Conservation (phyloP, 2,888 invertebrate genomes). For the Bruchidius siliquastri region DNA sequence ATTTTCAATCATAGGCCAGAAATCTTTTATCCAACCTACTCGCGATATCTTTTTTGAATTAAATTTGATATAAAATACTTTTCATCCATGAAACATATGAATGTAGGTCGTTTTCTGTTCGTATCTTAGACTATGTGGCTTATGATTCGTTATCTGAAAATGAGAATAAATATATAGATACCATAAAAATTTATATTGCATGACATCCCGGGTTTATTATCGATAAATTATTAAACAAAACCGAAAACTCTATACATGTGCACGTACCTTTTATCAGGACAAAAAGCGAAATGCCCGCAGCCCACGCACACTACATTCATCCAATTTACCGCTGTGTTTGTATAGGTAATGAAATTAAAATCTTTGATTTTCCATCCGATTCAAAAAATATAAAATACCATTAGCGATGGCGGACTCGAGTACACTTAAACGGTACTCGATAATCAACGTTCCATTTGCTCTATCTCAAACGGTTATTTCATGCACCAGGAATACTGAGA, state of each 20-base stretch:
- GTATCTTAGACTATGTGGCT: too few relatives aligned
- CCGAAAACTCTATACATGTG: not conserved
- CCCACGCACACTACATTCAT: not conserved
- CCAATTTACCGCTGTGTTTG: not conserved
- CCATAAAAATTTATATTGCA: not conserved
- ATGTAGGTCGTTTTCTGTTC: too few relatives aligned
- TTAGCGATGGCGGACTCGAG: not conserved
- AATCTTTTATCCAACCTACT: too few relatives aligned
- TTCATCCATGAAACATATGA: too few relatives aligned
- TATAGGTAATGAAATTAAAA: not conserved
- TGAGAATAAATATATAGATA: too few relatives aligned
- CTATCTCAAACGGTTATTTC: not conserved
- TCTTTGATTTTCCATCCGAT: not conserved
- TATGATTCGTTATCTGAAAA: too few relatives aligned
- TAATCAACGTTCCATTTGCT: not conserved
- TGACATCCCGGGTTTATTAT: not conserved
- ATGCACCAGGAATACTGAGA: not conserved
- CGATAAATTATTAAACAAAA: not conserved
- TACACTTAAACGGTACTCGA: not conserved
- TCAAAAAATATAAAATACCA: not conserved
- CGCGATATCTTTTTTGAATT: too few relatives aligned
- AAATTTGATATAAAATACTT: too few relatives aligned
- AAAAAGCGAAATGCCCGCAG: not conserved
- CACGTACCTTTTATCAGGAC: not conserved
- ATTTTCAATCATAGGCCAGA: too few relatives aligned